Evolutionary conservation across 2,888 invertebrate species (phyloP).

Genomic region (Polymixis lichenea): DNA sequence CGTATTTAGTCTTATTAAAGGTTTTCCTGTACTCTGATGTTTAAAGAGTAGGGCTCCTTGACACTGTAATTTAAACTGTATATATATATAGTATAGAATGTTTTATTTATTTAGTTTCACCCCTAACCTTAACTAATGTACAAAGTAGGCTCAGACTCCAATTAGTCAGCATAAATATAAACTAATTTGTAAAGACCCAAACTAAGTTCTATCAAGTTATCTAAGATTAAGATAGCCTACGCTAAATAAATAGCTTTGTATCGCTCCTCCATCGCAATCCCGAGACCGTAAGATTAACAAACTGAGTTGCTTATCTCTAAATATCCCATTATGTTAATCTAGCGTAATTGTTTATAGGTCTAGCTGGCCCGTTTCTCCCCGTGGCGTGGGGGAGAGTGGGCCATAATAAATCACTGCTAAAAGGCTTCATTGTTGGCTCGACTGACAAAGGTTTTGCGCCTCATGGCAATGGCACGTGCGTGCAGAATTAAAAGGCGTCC

Average conservation of each 20-base stretch:
- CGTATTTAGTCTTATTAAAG: neutral
- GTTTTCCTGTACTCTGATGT: neutral
- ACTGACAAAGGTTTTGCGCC: slow-evolving; percentile 78
- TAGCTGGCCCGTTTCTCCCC: slow-evolving; percentile 53
- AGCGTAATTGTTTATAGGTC: slow-evolving; percentile 74
- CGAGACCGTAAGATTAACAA: slow-evolving; percentile 60
- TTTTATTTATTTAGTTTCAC: slow-evolving; percentile 10
- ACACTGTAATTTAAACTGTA: neutral
- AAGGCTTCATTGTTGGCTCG: slow-evolving; percentile 79
- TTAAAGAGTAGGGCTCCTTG: neutral
- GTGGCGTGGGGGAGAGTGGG: slow-evolving; percentile 53
- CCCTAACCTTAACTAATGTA: slow-evolving; percentile 8
- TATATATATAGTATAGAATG: neutral
- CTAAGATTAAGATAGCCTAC: slow-evolving; percentile 56
- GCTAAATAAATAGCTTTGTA: slow-evolving; percentile 56
- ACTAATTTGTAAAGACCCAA: slow-evolving; percentile 52
- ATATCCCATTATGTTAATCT: slow-evolving; percentile 74
- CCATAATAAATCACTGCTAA: slow-evolving; percentile 81
- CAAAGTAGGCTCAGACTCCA: slow-evolving; percentile 19
- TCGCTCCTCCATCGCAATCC: slow-evolving; percentile 45
- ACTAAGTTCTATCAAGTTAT: slow-evolving; percentile 53
- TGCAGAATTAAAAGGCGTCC: slow-evolving; percentile 74
- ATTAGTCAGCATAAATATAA: slow-evolving; percentile 47
- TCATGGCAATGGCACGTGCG: slow-evolving; percentile 74
- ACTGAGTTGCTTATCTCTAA: slow-evolving; percentile 66